Conservation (phyloP, 2,797 vertebrate genomes). For the Macrochelys suwanniensis region DNA sequence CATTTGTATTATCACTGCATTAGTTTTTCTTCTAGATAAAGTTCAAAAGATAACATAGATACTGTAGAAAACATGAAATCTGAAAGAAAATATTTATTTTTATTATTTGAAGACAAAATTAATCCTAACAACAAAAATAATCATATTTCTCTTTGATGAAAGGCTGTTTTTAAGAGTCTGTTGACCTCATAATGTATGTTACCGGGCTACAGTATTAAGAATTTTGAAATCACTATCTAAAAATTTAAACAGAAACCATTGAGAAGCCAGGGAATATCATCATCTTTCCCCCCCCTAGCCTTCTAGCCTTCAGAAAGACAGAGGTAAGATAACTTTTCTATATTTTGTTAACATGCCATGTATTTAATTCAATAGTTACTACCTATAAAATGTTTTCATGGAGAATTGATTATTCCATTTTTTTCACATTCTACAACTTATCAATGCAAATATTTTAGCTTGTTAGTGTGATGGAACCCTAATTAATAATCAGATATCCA, state of each 20-base stretch:
- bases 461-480: not conserved
- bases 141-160: not conserved
- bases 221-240: conserved; percentile 24
- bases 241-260: conserved; percentile 39
- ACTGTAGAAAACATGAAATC: not conserved
- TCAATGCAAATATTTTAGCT: not conserved
- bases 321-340: conserved; percentile 86
- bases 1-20: not conserved
- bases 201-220: not conserved
- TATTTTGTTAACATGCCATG: conserved; percentile 69
- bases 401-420: not conserved
- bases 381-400: not conserved
- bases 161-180: not conserved
- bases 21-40: conserved; percentile 16
- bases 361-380: not conserved
- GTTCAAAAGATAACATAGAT: not conserved
- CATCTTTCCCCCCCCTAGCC: conserved; percentile 72
- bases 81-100: not conserved
- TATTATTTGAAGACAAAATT: not conserved
- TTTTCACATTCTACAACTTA: not conserved
- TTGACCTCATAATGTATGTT: not conserved
- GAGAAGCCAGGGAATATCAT: conserved; percentile 78
- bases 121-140: not conserved
- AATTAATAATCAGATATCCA: not conserved
- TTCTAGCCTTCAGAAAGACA: conserved; percentile 72